A percentile compares a stretch with the other conserved stretches of the same genome.
These are phyloP conservation scores for Artemia franciscana DNA, from an alignment of 1,140 invertebrate species.

Conservation along the genomic window DNA sequence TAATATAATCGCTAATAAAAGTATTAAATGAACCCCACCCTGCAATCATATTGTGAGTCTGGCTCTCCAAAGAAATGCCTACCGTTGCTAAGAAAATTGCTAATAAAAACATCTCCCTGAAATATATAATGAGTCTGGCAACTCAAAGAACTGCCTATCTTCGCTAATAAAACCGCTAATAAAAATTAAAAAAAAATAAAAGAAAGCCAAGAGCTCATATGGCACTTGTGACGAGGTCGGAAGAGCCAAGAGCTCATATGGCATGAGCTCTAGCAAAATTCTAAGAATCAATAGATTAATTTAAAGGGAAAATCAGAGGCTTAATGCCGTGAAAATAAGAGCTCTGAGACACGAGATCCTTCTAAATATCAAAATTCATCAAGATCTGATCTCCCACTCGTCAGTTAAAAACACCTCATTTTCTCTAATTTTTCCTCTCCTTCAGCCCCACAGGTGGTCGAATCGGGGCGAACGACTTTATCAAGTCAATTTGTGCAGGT, in stretches of 20 bases:
- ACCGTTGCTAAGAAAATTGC: no score
- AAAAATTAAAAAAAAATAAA: no score
- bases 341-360: background rate
- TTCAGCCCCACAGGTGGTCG: background rate
- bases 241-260: no score
- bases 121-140: constrained; percentile 31
- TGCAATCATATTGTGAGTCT: no score
- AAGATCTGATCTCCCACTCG: background rate
- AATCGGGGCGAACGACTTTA: background rate
- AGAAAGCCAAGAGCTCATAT: no score
- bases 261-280: no score
- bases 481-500: background rate
- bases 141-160: constrained; percentile 54
- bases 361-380: background rate
- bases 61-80: no score
- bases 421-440: background rate
- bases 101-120: constrained; percentile 26
- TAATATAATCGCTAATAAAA: no score
- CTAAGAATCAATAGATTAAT: no score
- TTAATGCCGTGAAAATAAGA: background rate
- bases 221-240: no score
- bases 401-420: background rate
- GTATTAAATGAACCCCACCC: no score
- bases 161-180: constrained; percentile 58
- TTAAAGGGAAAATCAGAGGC: no score